phyloP scores from a whole-genome alignment of 2,113 vertebrate species.

The Argyrosomus japonicus region DNA sequence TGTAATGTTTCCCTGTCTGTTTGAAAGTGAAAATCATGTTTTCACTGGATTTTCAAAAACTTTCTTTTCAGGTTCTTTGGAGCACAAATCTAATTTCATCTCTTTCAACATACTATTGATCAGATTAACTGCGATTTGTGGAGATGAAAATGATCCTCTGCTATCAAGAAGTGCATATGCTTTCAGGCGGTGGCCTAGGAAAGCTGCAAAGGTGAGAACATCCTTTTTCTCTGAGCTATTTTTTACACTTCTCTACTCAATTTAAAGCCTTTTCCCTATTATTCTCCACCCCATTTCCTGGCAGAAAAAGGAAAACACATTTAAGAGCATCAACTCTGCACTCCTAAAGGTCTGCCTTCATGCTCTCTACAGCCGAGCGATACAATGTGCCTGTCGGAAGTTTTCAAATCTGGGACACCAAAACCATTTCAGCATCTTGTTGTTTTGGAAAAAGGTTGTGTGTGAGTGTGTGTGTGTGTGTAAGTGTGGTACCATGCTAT shows the following conservation, averaged over 20 bases:
- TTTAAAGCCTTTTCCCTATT: conserved; percentile 38
- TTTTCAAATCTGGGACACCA: conserved; percentile 40
- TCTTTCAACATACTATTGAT: conserved; percentile 48
- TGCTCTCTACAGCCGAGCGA: conserved; percentile 24
- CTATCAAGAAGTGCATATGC: conserved; percentile 10
- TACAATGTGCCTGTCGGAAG: conserved; percentile 19
- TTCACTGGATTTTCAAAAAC: conserved; percentile 37
- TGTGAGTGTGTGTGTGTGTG: neutral
- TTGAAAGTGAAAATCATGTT: conserved; percentile 37
- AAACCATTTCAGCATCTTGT: conserved; percentile 53
- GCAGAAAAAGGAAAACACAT: conserved; percentile 50
- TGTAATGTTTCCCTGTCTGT: conserved; percentile 40
- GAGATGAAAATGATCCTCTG: conserved; percentile 38
- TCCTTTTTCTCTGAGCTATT: conserved; percentile 11
- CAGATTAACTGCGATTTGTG: conserved; percentile 37
- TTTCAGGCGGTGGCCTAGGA: conserved; percentile 24
- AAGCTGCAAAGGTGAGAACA: conserved; percentile 40
- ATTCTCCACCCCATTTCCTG: conserved; percentile 50
- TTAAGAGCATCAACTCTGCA: conserved; percentile 40
- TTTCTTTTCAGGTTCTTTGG: neutral
- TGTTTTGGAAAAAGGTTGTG: neutral
- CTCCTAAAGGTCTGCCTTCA: conserved; percentile 26
- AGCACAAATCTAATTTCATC: conserved; percentile 42
- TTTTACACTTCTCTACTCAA: conserved; percentile 21
- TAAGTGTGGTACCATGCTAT: neutral